Evolutionary conservation across 30 jellyfish, hydroid and myxozoan genomes (phyloP).

Genomic region (Clytia hemisphaerica): DNA sequence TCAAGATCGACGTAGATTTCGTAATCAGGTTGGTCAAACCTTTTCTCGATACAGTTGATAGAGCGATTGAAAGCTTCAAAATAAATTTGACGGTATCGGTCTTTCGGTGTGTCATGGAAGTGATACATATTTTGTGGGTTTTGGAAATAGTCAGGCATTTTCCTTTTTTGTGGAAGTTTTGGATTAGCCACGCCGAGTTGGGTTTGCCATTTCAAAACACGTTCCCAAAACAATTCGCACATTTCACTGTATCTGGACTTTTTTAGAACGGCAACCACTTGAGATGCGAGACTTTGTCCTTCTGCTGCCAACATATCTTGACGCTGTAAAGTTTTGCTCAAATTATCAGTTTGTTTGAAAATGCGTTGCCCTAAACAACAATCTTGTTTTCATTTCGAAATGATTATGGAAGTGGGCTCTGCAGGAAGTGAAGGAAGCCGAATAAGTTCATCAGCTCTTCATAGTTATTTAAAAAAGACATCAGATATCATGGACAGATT

Average conservation of each 20-base stretch:
- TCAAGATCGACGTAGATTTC: constrained; percentile 4
- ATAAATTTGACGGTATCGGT: constrained; percentile 30
- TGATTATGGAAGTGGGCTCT: no score
- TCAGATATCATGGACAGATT: no score
- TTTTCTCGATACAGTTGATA: constrained; percentile 13
- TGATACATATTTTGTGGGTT: neutral
- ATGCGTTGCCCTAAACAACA: neutral
- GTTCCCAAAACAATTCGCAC: constrained; percentile 29
- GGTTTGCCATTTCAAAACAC: constrained; percentile 11
- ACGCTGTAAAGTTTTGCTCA: constrained; percentile 11
- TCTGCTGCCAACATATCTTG: constrained; percentile 23
- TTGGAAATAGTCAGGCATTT: constrained; percentile 29
- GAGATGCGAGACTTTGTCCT: constrained; percentile 3
- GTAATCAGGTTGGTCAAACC: constrained; percentile 38
- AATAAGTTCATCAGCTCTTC: neutral
- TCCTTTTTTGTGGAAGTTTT: constrained; percentile 35
- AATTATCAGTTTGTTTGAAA: no score
- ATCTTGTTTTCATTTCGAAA: constrained; percentile 14
- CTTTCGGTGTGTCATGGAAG: constrained; percentile 36
- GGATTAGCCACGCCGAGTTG: constrained; percentile 1
- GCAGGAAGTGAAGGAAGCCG: no score
- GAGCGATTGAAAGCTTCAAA: constrained; percentile 23
- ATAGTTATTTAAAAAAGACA: neutral
- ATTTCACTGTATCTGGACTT: neutral
- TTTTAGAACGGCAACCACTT: neutral